phyloP scores from a whole-genome alignment of 2,888 invertebrate species.

The Aphodius sticticus region DNA sequence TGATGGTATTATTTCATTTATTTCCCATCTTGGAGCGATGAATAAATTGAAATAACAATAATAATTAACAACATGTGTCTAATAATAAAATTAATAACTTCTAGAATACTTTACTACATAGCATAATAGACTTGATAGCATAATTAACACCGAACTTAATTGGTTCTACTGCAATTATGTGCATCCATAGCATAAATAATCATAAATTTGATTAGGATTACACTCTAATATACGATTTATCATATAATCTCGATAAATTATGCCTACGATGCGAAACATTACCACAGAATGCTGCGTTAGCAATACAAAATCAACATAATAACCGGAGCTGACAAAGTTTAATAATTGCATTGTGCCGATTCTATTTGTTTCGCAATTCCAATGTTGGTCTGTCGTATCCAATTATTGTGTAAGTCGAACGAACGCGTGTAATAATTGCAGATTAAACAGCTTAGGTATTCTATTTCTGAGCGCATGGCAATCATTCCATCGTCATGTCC shows the following conservation, averaged over 20 bases:
- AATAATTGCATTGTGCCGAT: not conserved
- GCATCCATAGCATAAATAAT: not conserved
- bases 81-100: too few relatives aligned
- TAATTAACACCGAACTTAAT: not conserved
- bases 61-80: too few relatives aligned
- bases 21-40: too few relatives aligned
- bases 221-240: not conserved
- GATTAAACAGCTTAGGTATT: not conserved
- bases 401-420: slow-evolving; percentile 4
- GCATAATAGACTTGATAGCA: too few relatives aligned
- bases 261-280: not conserved
- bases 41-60: too few relatives aligned
- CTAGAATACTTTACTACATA: too few relatives aligned
- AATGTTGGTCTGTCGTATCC: not conserved
- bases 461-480: not conserved
- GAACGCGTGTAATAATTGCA: not conserved
- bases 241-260: not conserved
- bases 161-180: not conserved
- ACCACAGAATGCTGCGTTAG: not conserved
- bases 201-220: not conserved
- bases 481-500: not conserved
- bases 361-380: not conserved
- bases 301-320: not conserved
- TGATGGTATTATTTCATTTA: too few relatives aligned
- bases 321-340: not conserved